Conservation (phyloP, 1,140 invertebrate species). For the Hylaeus anthracinus region DNA sequence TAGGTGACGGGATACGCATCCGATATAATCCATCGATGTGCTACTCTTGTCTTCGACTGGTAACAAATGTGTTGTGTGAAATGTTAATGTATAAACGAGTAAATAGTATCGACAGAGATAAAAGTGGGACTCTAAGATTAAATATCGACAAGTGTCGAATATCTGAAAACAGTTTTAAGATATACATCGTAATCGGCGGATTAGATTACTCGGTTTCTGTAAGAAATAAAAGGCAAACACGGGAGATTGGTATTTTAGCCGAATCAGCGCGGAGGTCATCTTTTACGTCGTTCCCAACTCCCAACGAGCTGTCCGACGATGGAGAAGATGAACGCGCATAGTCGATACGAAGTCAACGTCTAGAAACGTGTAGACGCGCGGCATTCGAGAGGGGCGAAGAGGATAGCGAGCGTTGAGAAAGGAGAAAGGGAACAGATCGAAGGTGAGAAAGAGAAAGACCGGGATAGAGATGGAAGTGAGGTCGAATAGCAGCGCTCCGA, state of each 20-base stretch:
- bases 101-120: no score
- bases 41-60: no score
- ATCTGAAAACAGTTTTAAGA: background rate
- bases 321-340: slow-evolving; percentile 61
- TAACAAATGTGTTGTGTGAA: background rate
- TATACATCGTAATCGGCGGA: background rate
- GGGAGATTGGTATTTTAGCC: slow-evolving; percentile 21
- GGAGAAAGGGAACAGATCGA: slow-evolving; percentile 9
- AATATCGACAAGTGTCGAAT: background rate
- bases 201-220: background rate
- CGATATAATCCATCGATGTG: background rate
- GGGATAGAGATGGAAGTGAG: slow-evolving; percentile 71
- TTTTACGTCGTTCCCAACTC: slow-evolving; percentile 58
- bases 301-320: slow-evolving; percentile 60
- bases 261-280: slow-evolving; percentile 39
- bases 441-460: slow-evolving; percentile 8
- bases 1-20: background rate
- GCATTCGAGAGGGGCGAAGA: slow-evolving; percentile 32
- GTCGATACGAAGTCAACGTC: slow-evolving; percentile 63
- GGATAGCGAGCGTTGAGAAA: background rate
- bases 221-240: slow-evolving; percentile 27
- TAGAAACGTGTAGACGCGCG: slow-evolving; percentile 56
- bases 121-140: background rate
- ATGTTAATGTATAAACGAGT: no score
- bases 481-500: slow-evolving; percentile 79